A percentile compares a stretch with the other conserved stretches of the same genome.
phyloP scores from a whole-genome alignment of 2,797 vertebrate species.

The Pogonophryne albipinna region DNA sequence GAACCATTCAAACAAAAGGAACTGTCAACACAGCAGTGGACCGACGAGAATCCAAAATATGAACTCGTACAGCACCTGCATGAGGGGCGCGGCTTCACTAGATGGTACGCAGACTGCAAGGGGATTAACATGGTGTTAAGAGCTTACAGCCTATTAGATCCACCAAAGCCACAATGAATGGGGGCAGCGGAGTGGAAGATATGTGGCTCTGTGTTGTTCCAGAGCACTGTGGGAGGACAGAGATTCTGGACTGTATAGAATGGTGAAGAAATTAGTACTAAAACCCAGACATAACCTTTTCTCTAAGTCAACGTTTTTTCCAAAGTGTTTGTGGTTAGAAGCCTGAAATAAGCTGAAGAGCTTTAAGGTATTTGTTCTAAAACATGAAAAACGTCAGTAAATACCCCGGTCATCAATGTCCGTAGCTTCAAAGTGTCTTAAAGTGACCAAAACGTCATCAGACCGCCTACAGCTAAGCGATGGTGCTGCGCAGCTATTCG shows the following conservation, averaged over 20 bases:
- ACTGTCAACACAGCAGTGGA: not conserved
- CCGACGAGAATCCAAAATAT: not conserved
- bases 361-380: too few species aligned
- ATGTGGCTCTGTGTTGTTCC: slow-evolving; percentile 36
- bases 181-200: slow-evolving; percentile 48
- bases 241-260: not conserved
- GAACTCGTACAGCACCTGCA: not conserved
- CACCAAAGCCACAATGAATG: slow-evolving; percentile 54
- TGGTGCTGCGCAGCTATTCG: too few species aligned
- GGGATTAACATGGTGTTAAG: slow-evolving; percentile 50
- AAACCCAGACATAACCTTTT: too few species aligned
- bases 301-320: too few species aligned
- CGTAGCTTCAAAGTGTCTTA: too few species aligned
- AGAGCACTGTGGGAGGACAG: slow-evolving; percentile 10
- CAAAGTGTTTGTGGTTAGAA: not conserved
- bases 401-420: too few species aligned
- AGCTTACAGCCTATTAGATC: slow-evolving; percentile 49
- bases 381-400: too few species aligned
- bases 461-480: too few species aligned
- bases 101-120: slow-evolving; percentile 16
- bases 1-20: not conserved
- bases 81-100: not conserved
- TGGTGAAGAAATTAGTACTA: too few species aligned
- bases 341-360: not conserved
- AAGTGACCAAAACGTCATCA: too few species aligned